phyloP scores from a whole-genome alignment of 2,113 vertebrate genomes.

The Urocolius indicus region DNA sequence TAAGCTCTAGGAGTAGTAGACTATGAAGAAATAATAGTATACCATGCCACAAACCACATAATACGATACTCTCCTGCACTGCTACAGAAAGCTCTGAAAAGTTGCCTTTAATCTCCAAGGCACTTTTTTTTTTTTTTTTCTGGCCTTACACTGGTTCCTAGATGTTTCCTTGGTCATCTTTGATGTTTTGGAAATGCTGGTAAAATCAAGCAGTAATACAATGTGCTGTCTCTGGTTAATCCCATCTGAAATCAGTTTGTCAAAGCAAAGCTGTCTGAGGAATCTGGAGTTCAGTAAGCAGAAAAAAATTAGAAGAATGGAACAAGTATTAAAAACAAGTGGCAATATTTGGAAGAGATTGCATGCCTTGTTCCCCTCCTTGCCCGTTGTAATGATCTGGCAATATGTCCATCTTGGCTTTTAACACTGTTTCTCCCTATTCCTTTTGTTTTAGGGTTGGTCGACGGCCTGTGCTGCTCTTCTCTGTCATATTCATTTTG shows the following conservation, averaged over 20 bases:
- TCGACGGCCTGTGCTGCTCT: constrained; percentile 89
- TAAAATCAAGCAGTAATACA: not conserved
- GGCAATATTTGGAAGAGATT: not conserved
- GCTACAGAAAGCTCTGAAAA: not conserved
- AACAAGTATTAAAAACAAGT: not conserved
- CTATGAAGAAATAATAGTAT: not conserved
- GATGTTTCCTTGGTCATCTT: not conserved
- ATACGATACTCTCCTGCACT: not conserved
- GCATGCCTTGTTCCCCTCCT: not conserved
- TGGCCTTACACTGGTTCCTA: not conserved
- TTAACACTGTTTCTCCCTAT: not conserved
- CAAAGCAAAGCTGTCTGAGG: not conserved
- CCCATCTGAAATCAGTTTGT: not conserved
- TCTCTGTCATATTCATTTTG: constrained; percentile 91
- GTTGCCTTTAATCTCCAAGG: not conserved
- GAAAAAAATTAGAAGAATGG: not conserved
- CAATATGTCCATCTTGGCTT: not conserved
- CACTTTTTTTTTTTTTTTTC: not conserved
- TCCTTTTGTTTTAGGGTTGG: constrained; percentile 84
- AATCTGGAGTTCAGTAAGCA: not conserved
- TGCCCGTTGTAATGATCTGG: not conserved
- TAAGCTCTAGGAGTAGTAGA: not conserved
- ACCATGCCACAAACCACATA: not conserved
- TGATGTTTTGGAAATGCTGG: not conserved
- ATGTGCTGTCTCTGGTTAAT: not conserved